Conservation (phyloP, 2,113 vertebrate species). For the Myocastor coypus region DNA sequence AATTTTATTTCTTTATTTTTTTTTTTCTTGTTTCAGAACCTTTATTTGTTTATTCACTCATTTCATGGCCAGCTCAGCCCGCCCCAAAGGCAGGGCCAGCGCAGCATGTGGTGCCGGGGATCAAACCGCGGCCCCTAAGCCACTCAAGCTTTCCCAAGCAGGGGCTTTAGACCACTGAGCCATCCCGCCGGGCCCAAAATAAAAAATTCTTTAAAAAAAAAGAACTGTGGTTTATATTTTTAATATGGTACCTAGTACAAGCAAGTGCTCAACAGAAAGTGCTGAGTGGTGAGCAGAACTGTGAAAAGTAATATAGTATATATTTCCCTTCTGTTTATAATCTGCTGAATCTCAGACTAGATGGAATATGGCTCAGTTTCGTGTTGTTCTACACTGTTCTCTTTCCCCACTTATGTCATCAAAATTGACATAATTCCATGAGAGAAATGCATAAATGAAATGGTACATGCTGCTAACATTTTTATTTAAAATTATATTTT, state of each 20-base stretch:
- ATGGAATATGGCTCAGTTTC: not conserved
- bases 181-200: too few species aligned
- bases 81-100: too few species aligned
- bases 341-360: not conserved
- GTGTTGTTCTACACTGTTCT: not conserved
- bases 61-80: too few species aligned
- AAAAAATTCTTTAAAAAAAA: too few species aligned
- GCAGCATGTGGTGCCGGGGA: too few species aligned
- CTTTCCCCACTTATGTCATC: not conserved
- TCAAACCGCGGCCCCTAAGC: too few species aligned
- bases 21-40: too few species aligned
- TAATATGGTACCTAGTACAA: not conserved
- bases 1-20: too few species aligned
- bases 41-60: too few species aligned
- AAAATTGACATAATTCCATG: not conserved
- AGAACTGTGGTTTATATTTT: not conserved
- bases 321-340: not conserved
- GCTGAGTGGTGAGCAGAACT: not conserved
- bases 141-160: too few species aligned
- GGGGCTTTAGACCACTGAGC: too few species aligned
- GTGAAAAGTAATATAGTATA: not conserved
- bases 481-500: not conserved
- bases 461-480: not conserved
- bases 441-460: not conserved
- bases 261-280: not conserved